Conservation (phyloP, 2,797 vertebrate genomes). For the Sardinella longiceps region DNA sequence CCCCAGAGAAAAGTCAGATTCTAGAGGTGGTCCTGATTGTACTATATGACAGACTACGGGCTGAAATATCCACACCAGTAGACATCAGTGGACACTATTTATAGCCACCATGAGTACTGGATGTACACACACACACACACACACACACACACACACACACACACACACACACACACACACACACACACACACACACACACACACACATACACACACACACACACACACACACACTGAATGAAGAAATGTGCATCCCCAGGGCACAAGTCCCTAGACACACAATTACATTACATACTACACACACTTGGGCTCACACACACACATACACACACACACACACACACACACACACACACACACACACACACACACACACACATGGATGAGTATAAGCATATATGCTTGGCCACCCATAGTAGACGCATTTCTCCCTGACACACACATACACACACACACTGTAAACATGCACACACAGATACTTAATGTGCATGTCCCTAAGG, state of each 20-base stretch:
- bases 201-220: neutral
- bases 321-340: too few species aligned
- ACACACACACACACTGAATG: neutral
- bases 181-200: neutral
- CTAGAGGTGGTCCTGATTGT: neutral
- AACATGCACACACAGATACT: neutral
- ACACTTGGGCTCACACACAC: neutral
- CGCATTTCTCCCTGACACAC: neutral
- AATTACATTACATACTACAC: neutral
- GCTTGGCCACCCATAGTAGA: neutral
- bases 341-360: too few species aligned
- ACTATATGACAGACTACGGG: neutral
- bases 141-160: constrained; percentile 6
- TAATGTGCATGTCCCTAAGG: neutral
- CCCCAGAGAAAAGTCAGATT: too few species aligned
- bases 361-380: neutral
- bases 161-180: neutral
- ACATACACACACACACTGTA: neutral
- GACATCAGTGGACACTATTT: neutral
- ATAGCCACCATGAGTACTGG: neutral
- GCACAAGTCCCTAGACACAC: neutral
- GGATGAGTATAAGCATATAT: neutral
- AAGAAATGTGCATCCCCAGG: neutral
- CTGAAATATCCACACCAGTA: neutral
- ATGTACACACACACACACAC: constrained; percentile 12